These are phyloP conservation scores for Corythornis leucogaster DNA, from an alignment of 2,797 vertebrate species.

Conservation along the genomic window DNA sequence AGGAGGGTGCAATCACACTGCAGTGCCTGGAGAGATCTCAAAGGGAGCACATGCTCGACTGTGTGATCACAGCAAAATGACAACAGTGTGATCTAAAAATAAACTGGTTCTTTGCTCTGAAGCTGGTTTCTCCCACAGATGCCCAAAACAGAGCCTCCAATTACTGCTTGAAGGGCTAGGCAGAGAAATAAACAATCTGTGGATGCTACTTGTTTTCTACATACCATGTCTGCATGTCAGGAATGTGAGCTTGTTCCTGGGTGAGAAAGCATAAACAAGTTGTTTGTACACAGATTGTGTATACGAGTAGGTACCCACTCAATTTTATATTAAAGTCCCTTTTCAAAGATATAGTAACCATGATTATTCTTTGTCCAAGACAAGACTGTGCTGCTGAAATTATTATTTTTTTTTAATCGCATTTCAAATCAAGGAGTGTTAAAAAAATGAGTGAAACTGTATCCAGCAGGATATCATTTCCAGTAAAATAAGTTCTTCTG, in stretches of 20 bases:
- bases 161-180: background rate
- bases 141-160: background rate
- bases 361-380: background rate
- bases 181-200: constrained; percentile 15
- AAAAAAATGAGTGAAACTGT: background rate
- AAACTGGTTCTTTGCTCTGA: constrained; percentile 29
- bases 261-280: background rate
- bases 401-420: background rate
- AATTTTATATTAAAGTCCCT: background rate
- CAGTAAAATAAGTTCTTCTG: background rate
- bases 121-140: constrained; percentile 22
- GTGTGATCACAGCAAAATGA: constrained; percentile 54
- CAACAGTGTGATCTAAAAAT: constrained; percentile 53
- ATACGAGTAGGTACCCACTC: background rate
- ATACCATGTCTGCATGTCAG: background rate
- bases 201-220: background rate
- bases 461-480: background rate
- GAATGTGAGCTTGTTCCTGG: background rate
- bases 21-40: constrained; percentile 54
- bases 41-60: constrained; percentile 15
- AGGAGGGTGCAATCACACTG: constrained; percentile 24
- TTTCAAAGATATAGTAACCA: background rate
- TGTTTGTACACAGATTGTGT: background rate
- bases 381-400: background rate
- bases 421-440: background rate